phyloP scores from a whole-genome alignment of 2,888 invertebrate genomes.

The Hedya salicella region DNA sequence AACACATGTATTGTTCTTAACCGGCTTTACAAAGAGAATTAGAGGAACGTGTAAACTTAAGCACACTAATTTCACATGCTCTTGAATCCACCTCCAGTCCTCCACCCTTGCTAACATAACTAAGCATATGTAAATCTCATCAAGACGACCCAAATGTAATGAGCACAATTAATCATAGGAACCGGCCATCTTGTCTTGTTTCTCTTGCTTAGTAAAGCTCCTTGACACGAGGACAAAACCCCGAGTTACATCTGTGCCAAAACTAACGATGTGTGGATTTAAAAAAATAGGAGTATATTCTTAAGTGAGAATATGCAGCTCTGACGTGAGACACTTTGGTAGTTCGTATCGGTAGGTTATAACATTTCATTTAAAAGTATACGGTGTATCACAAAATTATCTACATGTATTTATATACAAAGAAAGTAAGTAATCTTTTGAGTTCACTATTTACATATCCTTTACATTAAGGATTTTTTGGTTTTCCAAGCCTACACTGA shows the following conservation, averaged over 20 bases:
- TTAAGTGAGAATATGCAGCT: slow-evolving; percentile 18
- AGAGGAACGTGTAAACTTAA: slow-evolving; percentile 4
- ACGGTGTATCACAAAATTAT: too few relatives aligned
- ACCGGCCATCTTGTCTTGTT: slow-evolving; percentile 47
- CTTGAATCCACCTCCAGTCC: too few relatives aligned
- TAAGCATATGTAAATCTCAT: slow-evolving; percentile 68
- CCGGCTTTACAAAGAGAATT: slow-evolving; percentile 13
- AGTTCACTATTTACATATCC: too few relatives aligned
- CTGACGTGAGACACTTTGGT: slow-evolving; percentile 7
- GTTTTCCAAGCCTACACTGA: too few relatives aligned
- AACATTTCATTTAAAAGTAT: too few relatives aligned
- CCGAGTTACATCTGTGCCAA: slow-evolving; percentile 71
- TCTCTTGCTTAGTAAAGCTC: slow-evolving; percentile 54
- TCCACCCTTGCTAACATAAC: slow-evolving; percentile 7
- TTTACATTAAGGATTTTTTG: too few relatives aligned
- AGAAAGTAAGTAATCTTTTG: too few relatives aligned
- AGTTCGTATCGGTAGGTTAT: too few relatives aligned
- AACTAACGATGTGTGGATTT: slow-evolving; percentile 68
- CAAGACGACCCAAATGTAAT: slow-evolving; percentile 62
- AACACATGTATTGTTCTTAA: not conserved
- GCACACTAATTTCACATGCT: slow-evolving; percentile 21
- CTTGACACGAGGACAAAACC: slow-evolving; percentile 58
- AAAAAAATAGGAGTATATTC: slow-evolving; percentile 53
- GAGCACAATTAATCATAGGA: slow-evolving; percentile 75
- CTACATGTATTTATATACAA: too few relatives aligned